phyloP scores from a whole-genome alignment of 2,888 invertebrate genomes.

The Ryuthela nishihirai region DNA sequence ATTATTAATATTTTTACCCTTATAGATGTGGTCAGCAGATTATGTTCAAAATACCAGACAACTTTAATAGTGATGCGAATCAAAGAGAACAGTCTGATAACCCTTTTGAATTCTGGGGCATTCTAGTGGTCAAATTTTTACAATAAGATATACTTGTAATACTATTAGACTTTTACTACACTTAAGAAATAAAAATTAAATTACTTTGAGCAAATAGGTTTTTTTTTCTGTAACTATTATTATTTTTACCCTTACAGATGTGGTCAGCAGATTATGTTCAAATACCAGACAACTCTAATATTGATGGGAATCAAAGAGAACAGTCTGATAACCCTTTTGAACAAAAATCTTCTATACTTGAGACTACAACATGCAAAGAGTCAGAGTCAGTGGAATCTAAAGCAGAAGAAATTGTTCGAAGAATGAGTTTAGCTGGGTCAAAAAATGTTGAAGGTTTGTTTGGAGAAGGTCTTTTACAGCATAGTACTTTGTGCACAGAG shows the following conservation, averaged over 20 bases:
- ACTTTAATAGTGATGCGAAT: too few relatives aligned
- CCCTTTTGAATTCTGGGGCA: too few relatives aligned
- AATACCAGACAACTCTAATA: conserved; percentile 64
- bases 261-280: conserved; percentile 95
- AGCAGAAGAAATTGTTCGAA: conserved; percentile 43
- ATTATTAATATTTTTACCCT: neutral
- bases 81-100: too few relatives aligned
- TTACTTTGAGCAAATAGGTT: neutral
- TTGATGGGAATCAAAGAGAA: too few relatives aligned
- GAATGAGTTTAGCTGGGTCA: conserved; percentile 41
- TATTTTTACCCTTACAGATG: conserved; percentile 62
- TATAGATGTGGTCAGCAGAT: conserved; percentile 94
- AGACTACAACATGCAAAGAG: too few relatives aligned
- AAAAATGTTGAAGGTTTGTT: conserved; percentile 17
- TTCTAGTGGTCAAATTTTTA: too few relatives aligned
- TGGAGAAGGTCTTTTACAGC: conserved; percentile 24
- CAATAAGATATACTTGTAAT: too few relatives aligned
- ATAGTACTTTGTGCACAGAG: conserved; percentile 23
- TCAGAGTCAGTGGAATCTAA: conserved; percentile 20
- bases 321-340: too few relatives aligned
- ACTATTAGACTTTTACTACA: too few relatives aligned
- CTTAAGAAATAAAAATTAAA: too few relatives aligned
- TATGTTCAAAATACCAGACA: conserved; percentile 79
- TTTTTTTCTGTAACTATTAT: neutral
- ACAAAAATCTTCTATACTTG: too few relatives aligned